phyloP scores from a whole-genome alignment of 2,888 invertebrate genomes.

The Trissoscelio sp. region DNA sequence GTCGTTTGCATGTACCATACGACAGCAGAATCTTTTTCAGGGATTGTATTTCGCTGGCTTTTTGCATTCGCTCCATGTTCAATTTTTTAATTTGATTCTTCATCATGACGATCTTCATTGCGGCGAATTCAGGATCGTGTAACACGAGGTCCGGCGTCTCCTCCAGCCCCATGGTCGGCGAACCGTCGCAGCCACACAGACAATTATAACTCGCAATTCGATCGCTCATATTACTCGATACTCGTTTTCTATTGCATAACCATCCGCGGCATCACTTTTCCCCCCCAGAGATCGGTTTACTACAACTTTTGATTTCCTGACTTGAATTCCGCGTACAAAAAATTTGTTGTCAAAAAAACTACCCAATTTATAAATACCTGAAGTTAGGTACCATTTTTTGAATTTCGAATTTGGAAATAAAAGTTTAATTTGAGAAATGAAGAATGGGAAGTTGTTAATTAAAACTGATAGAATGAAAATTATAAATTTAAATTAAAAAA shows the following conservation, averaged over 20 bases:
- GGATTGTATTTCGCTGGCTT: constrained; percentile 78
- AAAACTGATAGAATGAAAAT: too few relatives aligned
- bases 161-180: constrained; percentile 27
- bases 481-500: too few relatives aligned
- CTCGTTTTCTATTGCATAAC: constrained; percentile 44
- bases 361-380: too few relatives aligned
- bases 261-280: constrained; percentile 27
- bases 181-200: constrained; percentile 52
- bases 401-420: too few relatives aligned
- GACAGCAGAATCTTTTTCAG: constrained; percentile 76
- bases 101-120: constrained; percentile 79
- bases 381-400: too few relatives aligned
- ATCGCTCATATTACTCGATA: constrained; percentile 52
- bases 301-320: constrained; percentile 23
- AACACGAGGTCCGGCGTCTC: constrained; percentile 76
- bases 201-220: constrained; percentile 48
- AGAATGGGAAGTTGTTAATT: too few relatives aligned
- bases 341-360: not conserved
- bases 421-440: too few relatives aligned
- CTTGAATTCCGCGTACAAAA: not conserved
- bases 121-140: constrained; percentile 77
- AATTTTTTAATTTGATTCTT: constrained; percentile 81
- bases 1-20: constrained; percentile 73
- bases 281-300: constrained; percentile 27
- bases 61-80: constrained; percentile 77